Evolutionary conservation across 1,140 invertebrate genomes (phyloP), one percentile per base, ranked within the genome.

Genomic region (Drosophila kurseongensis): DNA sequence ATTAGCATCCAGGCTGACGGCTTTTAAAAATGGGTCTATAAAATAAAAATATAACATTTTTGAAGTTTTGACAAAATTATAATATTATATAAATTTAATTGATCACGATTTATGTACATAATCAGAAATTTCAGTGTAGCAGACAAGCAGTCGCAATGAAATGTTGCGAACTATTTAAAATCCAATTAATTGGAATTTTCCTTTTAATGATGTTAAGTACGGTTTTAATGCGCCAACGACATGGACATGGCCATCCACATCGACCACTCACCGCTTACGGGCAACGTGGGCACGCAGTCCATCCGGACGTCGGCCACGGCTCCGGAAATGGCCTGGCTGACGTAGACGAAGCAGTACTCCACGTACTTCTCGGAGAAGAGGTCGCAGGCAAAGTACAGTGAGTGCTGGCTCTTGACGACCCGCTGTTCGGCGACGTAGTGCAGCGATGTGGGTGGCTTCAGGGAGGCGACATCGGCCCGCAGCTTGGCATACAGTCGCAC

Each of bases 331-430:
- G 96, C 95, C 71, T 97, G 95, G 44, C 95, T 97, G 5, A 97
- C 96, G 89, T 97, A 97, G 52, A 96, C 95, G 92, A 97, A 97
- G 92, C 97, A 97, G 78, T 97, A 97, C 80, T 97, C 96, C 36
- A 97, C 95, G 85, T 95, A 97, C 42, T 95, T 94, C 91, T 97
- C 96, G 18, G 94, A 95, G 92, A 97, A 97, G 1, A 97, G 93
- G n/a, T 96, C 95, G 82, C 96, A 97, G 90, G 95, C 95, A 91
- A 97, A 97, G 14, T 95, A 94, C 1, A 96, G 92, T 16, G 94
- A 95, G 91, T 97, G 96, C 74, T 95, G 95, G 9, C 96, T 96
- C 41, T 95, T 94, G 45, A 84, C 67, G 41, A 92, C 91, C 32
- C 94, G 91, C 75, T 95, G 93, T 82, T 96, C 95, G 9, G 95